A percentile compares a stretch with the other conserved stretches of the same genome.
These are phyloP conservation scores for Pangasianodon gigas DNA, from an alignment of 2,113 vertebrate species.

Conservation along the genomic window DNA sequence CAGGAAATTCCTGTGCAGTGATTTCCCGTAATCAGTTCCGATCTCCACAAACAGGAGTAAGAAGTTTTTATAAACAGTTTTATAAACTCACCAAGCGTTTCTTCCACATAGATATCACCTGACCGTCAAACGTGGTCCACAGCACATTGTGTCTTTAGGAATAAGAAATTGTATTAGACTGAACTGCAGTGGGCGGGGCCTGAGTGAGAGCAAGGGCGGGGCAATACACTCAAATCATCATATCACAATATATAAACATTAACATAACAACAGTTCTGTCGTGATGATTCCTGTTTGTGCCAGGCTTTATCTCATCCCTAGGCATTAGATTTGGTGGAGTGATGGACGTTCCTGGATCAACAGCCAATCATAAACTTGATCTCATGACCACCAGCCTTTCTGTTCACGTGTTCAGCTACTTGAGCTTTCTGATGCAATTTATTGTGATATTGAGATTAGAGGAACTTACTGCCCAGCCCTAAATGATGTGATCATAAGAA, in stretches of 20 bases:
- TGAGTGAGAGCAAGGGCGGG: background rate
- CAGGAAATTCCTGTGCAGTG: background rate
- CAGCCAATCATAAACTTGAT: background rate
- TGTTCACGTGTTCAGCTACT: background rate
- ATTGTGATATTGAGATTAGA: background rate
- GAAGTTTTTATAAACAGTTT: background rate
- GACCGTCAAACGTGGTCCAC: slow-evolving; percentile 71
- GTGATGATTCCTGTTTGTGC: background rate
- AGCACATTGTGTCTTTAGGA: slow-evolving; percentile 69
- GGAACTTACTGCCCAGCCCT: background rate
- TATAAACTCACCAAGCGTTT: slow-evolving; percentile 70
- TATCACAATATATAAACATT: background rate
- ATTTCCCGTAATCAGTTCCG: background rate
- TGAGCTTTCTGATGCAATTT: background rate
- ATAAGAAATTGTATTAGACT: slow-evolving; percentile 20
- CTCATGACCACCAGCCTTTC: background rate
- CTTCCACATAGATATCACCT: slow-evolving; percentile 74
- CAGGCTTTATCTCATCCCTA: background rate
- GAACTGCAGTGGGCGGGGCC: background rate
- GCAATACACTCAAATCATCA: background rate
- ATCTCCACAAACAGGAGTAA: background rate
- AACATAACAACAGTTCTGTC: background rate
- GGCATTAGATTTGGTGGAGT: background rate
- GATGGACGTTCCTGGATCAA: background rate
- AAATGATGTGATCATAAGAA: background rate